Base-by-base conservation (phyloP, 2,888 invertebrate genomes). In the Cheilosia pagana region DNA sequence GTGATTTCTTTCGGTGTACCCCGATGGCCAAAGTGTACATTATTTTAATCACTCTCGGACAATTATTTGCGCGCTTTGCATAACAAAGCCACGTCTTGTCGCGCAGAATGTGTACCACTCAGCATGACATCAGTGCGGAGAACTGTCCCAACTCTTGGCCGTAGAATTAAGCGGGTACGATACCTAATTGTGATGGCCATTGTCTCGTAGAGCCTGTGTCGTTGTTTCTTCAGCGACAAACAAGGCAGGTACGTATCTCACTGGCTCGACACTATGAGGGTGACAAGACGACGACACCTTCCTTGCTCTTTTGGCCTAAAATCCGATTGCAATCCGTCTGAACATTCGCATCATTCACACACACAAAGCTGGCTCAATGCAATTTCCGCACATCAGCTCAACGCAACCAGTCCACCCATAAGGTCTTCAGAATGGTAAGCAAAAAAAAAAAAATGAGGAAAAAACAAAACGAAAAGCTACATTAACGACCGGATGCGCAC, bases 401-500 rank as follows among this genome's bases (percentile, higher is more conserved):
- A n/a, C 14, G 39, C 48, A 81, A 60, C 59, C 72, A 67, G 75
- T 75, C 75, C 67, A 74, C 75, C 75, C 81, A 81, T 85, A 71
- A 71, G 79, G 70, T 81, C 74, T 74, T 63, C 41, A 50, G 41
- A 25, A 50, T 55, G 31, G 35, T 12, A 12, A 35, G 12, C 35
- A 12, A 12, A 35, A 35, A 62, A 68, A 35, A 53, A 19, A 53
- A 52, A n/a, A 14, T 16, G n/a, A n/a, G 10, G 25, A 14, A 62
- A 41, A 6, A 25, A 14, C 16, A 0, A 39, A 21, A 43, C 5
- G 48, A 70, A 70, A 57, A 63, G 55, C 52, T 75, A 67, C 71
- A 85, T 81, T 85, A 81, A 85, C 85, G 71, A 85, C 85, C 85
- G 85, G 85, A 85, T 85, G 81, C 60, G 75, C 55, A 85, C 85